Evolutionary conservation across 1,140 invertebrate genomes (phyloP), one percentile per base, ranked within the genome.

Genomic region (Trachymyrmex septentrionalis): DNA sequence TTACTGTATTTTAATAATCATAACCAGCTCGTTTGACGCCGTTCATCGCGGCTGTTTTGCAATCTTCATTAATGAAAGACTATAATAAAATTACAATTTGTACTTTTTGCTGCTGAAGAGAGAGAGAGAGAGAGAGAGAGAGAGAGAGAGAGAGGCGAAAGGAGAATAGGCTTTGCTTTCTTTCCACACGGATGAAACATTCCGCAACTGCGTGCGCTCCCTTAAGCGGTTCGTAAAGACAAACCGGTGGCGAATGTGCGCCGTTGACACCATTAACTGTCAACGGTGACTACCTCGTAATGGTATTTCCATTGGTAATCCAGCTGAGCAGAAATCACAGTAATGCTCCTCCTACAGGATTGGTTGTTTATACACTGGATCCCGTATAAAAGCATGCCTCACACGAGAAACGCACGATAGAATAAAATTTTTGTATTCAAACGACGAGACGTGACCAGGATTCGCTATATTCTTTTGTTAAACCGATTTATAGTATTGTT

Each of bases 201-300:
- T 27, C 30, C 19, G 34, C n/a, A 81, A 66, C 12, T 55, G 24
- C 24, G 34, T 48, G 53, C 21, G n/a, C n/a, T 38, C 78, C n/a
- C 66, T 82, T 69, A 84, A 59, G 44, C 50, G 38, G 19, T 9
- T 3, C 21, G 57, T 66, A 69, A 81, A 34, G 30, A 86, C 61
- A 59, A 55, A 48, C 27, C n/a, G n/a, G 16, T 64, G 64, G 21
- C 10, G 73, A 85, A n/a, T 63, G 24, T 14, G 27, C 78, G 24
- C 9, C 16, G 67, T 75, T 75, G 81, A 76, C 24, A 84, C 16
- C 71, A 48, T 84, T 84, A 27, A n/a, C n/a, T 55, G 48, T 81
- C 27, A 24, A 81, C n/a, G 9, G 14, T 48, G 50, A 59, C 53
- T 38, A 76, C 38, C 21, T 34, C 21, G 38, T 50, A 78, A 67